Conservation (phyloP, 2,113 vertebrate genomes). For the Passerina amoena region DNA sequence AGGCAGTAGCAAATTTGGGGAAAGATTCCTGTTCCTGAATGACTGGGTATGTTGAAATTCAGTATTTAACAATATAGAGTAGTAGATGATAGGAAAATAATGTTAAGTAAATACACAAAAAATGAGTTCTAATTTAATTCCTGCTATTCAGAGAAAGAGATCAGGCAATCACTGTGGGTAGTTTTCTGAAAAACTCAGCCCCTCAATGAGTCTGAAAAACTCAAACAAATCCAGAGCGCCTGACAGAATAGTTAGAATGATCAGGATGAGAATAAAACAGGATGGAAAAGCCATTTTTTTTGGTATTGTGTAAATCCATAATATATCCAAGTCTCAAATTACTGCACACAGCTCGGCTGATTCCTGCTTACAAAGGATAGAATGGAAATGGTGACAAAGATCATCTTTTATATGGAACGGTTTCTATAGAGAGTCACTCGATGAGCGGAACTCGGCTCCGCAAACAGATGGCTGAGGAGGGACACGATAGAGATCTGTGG, state of each 20-base stretch:
- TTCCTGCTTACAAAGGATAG: constrained; percentile 25
- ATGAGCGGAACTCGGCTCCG: not conserved
- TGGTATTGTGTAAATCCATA: constrained; percentile 26
- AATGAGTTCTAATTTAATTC: constrained; percentile 8
- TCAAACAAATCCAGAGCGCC: not conserved
- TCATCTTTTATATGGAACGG: constrained; percentile 2
- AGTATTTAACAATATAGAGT: not conserved
- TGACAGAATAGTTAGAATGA: not conserved
- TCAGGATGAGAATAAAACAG: constrained; percentile 1
- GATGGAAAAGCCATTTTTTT: not conserved
- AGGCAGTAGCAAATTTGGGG: not conserved
- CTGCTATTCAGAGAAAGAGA: not conserved
- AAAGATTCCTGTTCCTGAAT: not conserved
- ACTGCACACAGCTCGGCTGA: not conserved
- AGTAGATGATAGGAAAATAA: not conserved
- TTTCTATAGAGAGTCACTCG: constrained; percentile 17
- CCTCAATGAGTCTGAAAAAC: not conserved
- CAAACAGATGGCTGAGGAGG: constrained; percentile 49
- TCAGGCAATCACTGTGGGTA: not conserved
- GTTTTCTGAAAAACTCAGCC: not conserved
- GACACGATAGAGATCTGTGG: not conserved
- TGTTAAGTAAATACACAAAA: not conserved
- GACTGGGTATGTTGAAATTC: not conserved
- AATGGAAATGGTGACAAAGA: constrained; percentile 50
- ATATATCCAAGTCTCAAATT: constrained; percentile 36